Evolutionary conservation across 2,797 vertebrate species (phyloP).

Genomic region (Yasuhikotakia modesta): DNA sequence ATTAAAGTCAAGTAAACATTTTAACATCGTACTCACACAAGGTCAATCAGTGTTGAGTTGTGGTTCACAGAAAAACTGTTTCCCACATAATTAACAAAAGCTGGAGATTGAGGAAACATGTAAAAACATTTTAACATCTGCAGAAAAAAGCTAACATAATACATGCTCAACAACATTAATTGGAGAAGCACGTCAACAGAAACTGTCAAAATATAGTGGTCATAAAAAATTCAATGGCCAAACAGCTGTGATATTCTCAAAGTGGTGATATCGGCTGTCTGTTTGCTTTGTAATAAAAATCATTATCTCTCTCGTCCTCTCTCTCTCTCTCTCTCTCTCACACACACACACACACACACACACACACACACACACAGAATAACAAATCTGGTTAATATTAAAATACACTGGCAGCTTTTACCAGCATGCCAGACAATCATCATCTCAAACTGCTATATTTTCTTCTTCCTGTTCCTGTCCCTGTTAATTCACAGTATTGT

Average conservation of each 20-base stretch:
- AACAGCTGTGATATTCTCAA: not conserved
- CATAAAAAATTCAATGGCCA: not conserved
- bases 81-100: no score
- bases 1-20: slow-evolving; percentile 15
- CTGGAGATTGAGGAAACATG: not conserved
- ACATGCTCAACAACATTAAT: not conserved
- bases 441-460: not conserved
- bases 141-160: no score
- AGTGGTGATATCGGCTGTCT: not conserved
- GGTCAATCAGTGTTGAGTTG: not conserved
- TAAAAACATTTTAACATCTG: no score
- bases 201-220: not conserved
- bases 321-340: no score
- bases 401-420: not conserved
- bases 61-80: not conserved
- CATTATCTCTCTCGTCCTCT: no score
- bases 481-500: slow-evolving; percentile 4
- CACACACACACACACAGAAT: no score
- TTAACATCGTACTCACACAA: not conserved
- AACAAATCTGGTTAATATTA: not conserved
- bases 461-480: not conserved
- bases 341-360: no score
- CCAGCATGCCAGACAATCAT: not conserved
- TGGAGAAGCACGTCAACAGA: not conserved
- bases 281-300: slow-evolving; percentile 13